Conservation (phyloP, 1,140 invertebrate species). For the Aphidius gifuensis region DNA sequence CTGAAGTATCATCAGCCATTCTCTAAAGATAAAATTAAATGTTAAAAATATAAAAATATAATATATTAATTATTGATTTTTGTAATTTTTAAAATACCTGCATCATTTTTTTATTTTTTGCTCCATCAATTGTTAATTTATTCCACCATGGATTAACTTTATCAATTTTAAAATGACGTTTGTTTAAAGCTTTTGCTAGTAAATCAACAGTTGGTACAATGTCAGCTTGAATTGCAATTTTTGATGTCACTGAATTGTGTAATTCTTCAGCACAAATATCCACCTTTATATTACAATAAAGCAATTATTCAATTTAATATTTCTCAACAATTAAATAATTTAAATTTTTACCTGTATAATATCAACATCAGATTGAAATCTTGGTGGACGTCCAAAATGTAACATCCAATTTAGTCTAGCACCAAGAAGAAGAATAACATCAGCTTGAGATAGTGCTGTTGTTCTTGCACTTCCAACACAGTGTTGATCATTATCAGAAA, state of each 20-base stretch:
- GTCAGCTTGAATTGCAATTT: constrained; percentile 77
- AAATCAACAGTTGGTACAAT: constrained; percentile 67
- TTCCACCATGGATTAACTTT: constrained; percentile 61
- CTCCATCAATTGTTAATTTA: constrained; percentile 55
- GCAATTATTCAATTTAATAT: neutral
- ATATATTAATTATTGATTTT: constrained; percentile 5
- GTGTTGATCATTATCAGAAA: constrained; percentile 73
- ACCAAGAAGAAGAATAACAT: constrained; percentile 85
- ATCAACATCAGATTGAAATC: constrained; percentile 80
- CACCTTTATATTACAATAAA: constrained; percentile 57
- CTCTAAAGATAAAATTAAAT: constrained; percentile 39
- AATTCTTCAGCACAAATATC: constrained; percentile 89
- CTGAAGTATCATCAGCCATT: constrained; percentile 63
- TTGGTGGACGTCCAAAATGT: constrained; percentile 89
- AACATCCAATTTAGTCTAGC: constrained; percentile 96
- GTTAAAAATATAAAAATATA: constrained; percentile 23
- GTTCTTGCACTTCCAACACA: constrained; percentile 86
- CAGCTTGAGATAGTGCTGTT: constrained; percentile 78
- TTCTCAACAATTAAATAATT: neutral
- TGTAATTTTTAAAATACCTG: constrained; percentile 43
- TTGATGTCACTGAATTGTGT: constrained; percentile 78
- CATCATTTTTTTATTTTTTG: constrained; percentile 58
- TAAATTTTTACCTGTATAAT: constrained; percentile 70
- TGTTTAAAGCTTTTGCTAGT: constrained; percentile 50
- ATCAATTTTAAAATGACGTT: constrained; percentile 46